A percentile compares a stretch with the other conserved stretches of the same genome.
Conservation (phyloP, 2,888 invertebrate genomes). For the Galerucella calmariensis region DNA sequence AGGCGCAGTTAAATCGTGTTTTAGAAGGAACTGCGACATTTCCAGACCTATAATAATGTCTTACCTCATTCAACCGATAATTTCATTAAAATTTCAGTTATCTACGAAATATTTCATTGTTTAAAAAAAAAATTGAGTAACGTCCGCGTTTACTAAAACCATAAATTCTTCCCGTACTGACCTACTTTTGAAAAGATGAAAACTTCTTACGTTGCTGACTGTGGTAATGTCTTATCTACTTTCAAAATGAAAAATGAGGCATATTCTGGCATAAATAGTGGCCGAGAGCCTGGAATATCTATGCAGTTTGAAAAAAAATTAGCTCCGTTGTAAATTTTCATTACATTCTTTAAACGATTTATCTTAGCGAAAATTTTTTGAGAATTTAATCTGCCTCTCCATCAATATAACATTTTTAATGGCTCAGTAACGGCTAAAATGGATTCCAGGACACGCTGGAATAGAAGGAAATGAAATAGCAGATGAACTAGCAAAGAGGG, state of each 20-base stretch:
- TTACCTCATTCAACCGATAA: too few relatives aligned
- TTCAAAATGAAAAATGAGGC: background rate
- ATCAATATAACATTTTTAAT: background rate
- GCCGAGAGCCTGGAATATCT: background rate
- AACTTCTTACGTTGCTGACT: background rate
- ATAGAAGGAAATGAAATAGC: too few relatives aligned
- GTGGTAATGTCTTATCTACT: background rate
- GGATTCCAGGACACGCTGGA: too few relatives aligned
- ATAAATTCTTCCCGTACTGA: background rate
- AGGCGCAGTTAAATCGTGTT: too few relatives aligned
- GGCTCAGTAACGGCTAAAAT: background rate
- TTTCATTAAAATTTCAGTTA: too few relatives aligned
- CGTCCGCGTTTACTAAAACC: background rate
- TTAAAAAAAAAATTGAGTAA: too few relatives aligned
- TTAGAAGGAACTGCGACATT: too few relatives aligned
- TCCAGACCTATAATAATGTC: too few relatives aligned
- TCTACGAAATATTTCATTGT: too few relatives aligned
- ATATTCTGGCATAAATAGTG: too few relatives aligned
- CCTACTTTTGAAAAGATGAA: background rate
- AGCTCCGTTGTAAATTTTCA: conserved; percentile 10
- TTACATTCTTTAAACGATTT: background rate
- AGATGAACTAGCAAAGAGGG: too few relatives aligned
- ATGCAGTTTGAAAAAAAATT: background rate
- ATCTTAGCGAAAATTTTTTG: background rate
- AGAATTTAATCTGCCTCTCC: conserved; percentile 4